phyloP scores from a whole-genome alignment of 1,140 invertebrate genomes.

The Dysdera silvatica region DNA sequence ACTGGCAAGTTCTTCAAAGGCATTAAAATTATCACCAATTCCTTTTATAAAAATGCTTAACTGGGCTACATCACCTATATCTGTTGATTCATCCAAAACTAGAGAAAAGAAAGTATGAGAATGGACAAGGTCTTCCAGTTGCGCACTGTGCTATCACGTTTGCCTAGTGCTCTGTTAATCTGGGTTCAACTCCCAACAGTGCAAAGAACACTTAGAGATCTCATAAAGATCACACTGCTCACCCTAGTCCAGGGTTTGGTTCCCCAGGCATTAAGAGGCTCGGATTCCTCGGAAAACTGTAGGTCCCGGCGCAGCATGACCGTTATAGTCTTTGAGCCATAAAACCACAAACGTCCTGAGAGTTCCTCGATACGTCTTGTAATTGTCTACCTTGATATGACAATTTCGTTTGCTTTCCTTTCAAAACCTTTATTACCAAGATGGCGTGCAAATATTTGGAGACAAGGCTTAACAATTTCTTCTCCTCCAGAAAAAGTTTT shows the following conservation, averaged over 20 bases:
- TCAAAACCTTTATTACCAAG: slow-evolving; percentile 8
- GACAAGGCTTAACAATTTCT: slow-evolving; percentile 7
- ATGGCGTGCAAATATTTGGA: not conserved
- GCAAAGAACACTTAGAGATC: too few species aligned
- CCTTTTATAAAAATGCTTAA: slow-evolving; percentile 1
- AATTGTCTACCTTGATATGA: not conserved
- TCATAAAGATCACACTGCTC: too few species aligned
- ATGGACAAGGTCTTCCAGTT: not conserved
- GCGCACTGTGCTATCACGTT: too few species aligned
- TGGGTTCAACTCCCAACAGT: too few species aligned
- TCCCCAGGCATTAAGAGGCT: too few species aligned
- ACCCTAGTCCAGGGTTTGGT: too few species aligned
- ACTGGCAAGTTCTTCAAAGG: too few species aligned
- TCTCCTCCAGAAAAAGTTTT: not conserved
- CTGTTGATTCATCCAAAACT: slow-evolving; percentile 2
- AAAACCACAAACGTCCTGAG: not conserved
- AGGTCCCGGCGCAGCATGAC: too few species aligned
- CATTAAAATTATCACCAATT: too few species aligned
- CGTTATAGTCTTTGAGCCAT: too few species aligned
- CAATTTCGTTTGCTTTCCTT: slow-evolving; percentile 1
- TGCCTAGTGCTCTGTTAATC: too few species aligned
- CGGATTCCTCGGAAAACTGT: too few species aligned
- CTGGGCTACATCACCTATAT: not conserved
- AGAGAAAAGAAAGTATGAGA: slow-evolving; percentile 7
- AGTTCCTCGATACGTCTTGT: not conserved